A percentile compares a stretch with the other conserved stretches of the same genome.
phyloP scores from a whole-genome alignment of 2,797 vertebrate genomes.

The Enteromius treurensis region DNA sequence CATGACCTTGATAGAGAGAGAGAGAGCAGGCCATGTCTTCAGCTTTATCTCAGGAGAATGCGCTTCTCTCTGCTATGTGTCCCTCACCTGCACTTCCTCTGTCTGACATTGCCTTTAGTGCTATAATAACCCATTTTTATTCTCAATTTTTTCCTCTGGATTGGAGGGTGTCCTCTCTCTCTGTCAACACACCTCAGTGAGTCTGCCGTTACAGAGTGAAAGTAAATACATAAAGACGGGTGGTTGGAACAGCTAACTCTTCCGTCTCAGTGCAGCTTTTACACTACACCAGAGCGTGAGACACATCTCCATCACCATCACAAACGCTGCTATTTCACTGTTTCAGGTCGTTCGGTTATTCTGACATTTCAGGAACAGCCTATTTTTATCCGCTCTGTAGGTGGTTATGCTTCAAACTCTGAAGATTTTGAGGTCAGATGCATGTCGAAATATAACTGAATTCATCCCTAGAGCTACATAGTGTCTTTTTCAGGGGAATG shows the following conservation, averaged over 20 bases:
- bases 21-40: neutral
- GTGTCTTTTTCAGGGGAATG: neutral
- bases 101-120: conserved; percentile 18
- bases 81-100: neutral
- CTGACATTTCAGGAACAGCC: conserved; percentile 13
- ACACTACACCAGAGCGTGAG: neutral
- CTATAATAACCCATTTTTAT: conserved; percentile 9
- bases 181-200: neutral
- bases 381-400: conserved; percentile 15
- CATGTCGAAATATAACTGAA: neutral
- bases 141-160: neutral
- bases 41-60: neutral
- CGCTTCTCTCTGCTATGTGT: neutral
- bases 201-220: neutral
- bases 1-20: conserved; percentile 3
- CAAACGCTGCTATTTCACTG: neutral
- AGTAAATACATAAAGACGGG: neutral
- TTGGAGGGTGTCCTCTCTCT: conserved; percentile 23
- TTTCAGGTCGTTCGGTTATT: conserved; percentile 6
- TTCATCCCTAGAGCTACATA: neutral
- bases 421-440: neutral
- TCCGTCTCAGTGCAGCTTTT: neutral
- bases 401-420: conserved; percentile 3
- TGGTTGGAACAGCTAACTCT: neutral
- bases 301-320: neutral